Percentiles rank a stretch among this genome's conserved stretches.
Conservation (phyloP, 1,140 invertebrate genomes). For the Oedothorax gibbosus region DNA sequence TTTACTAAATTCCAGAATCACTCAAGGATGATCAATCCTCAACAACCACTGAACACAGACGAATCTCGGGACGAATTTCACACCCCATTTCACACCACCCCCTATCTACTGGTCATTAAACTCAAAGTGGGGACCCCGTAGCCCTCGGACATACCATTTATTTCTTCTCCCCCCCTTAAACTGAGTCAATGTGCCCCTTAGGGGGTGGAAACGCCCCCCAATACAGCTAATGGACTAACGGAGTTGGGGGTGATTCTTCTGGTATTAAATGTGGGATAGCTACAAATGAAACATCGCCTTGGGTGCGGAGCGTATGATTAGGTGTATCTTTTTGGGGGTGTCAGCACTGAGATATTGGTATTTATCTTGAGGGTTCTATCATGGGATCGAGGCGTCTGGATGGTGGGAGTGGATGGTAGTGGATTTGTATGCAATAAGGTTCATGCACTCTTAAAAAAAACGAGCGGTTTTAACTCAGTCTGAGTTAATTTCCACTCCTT, state of each 20-base stretch:
- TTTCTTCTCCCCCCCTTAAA: not conserved
- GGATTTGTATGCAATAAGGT: not conserved
- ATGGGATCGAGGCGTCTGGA: not conserved
- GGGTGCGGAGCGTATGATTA: conserved; percentile 41
- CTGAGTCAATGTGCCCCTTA: conserved; percentile 23
- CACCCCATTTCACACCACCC: conserved; percentile 28
- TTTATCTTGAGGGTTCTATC: conserved; percentile 21
- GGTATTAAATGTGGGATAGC: conserved; percentile 47
- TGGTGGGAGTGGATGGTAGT: not conserved
- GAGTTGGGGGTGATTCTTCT: not conserved
- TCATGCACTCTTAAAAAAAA: no score
- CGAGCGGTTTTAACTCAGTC: no score
- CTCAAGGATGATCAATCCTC: no score
- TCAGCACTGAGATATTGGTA: conserved; percentile 18
- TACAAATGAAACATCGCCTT: conserved; percentile 43
- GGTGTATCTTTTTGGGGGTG: conserved; percentile 9
- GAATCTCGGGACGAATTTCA: conserved; percentile 16
- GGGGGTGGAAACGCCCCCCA: conserved; percentile 24
- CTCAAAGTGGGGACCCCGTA: not conserved
- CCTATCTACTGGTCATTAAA: conserved; percentile 29
- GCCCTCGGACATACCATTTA: conserved; percentile 28
- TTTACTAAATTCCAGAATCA: no score
- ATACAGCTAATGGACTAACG: conserved; percentile 48
- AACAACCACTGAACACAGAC: no score
- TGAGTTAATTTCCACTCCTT: no score